Percentiles rank a stretch among this genome's conserved stretches.
phyloP scores from a whole-genome alignment of 1,140 invertebrate genomes.

The Pteromalus puparum region DNA sequence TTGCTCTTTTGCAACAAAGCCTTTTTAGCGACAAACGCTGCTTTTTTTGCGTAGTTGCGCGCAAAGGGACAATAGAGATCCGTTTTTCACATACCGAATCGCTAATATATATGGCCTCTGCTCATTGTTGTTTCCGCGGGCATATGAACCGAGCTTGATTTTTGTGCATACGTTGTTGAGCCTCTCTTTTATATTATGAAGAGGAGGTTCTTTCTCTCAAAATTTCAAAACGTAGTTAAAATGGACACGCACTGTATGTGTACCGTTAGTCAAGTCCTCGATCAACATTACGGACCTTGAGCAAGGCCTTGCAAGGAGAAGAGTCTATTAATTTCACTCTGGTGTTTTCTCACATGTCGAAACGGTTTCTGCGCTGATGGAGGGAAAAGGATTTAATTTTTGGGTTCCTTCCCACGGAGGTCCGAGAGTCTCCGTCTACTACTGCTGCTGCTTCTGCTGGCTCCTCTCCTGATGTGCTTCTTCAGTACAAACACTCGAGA shows the following conservation, averaged over 20 bases:
- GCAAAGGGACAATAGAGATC: background rate
- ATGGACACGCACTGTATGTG: background rate
- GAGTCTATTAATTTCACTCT: constrained; percentile 42
- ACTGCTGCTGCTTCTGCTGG: background rate
- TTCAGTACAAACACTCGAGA: constrained; percentile 58
- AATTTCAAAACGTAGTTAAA: background rate
- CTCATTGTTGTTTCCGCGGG: background rate
- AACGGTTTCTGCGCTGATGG: constrained; percentile 3
- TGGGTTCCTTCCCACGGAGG: constrained; percentile 68
- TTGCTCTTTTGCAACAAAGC: constrained; percentile 28
- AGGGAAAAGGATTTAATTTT: constrained; percentile 49
- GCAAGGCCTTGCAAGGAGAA: constrained; percentile 4
- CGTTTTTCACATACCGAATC: background rate
- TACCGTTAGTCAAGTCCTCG: constrained; percentile 28
- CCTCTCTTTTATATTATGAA: too few species aligned
- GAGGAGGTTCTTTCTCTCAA: background rate
- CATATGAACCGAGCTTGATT: background rate
- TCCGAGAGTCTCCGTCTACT: background rate
- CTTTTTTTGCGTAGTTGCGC: background rate
- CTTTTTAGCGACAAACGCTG: background rate
- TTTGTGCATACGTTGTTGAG: too few species aligned
- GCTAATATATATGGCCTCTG: background rate
- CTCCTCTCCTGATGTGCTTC: constrained; percentile 11
- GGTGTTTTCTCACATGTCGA: constrained; percentile 34
- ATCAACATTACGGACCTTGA: constrained; percentile 23